phyloP scores from a whole-genome alignment of 2,888 invertebrate genomes.

The Ectemnius cavifrons region DNA sequence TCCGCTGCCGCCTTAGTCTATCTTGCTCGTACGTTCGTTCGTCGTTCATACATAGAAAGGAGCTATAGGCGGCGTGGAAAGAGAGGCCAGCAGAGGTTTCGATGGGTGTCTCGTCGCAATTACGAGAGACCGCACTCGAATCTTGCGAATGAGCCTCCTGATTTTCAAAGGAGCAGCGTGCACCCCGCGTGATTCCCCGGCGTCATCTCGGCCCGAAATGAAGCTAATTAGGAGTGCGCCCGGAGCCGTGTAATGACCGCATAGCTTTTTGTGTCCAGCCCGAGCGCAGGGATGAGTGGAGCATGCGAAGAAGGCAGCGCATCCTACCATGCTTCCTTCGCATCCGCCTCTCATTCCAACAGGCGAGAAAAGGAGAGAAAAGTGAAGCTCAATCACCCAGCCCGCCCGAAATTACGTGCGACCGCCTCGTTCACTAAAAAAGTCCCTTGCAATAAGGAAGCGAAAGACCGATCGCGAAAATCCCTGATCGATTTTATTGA shows the following conservation, averaged over 20 bases:
- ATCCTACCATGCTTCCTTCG: not conserved
- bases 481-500: not conserved
- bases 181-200: constrained; percentile 16
- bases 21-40: no score
- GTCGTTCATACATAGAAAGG: no score
- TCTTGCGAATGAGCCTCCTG: not conserved
- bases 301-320: not conserved
- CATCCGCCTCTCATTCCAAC: not conserved
- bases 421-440: not conserved
- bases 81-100: not conserved
- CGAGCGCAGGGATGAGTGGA: not conserved
- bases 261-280: not conserved
- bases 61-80: no score
- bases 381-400: not conserved
- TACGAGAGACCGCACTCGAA: constrained; percentile 17
- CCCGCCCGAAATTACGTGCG: not conserved
- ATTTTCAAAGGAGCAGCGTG: constrained; percentile 13
- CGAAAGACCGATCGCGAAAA: not conserved
- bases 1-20: no score
- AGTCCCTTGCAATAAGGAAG: constrained; percentile 2
- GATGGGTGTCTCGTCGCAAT: constrained; percentile 43
- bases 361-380: not conserved
- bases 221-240: constrained; percentile 42
- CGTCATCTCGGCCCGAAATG: constrained; percentile 18
- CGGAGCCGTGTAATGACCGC: constrained; percentile 35